Evolutionary conservation across 2,888 invertebrate species (phyloP).

Genomic region (Anarsia innoxiella): DNA sequence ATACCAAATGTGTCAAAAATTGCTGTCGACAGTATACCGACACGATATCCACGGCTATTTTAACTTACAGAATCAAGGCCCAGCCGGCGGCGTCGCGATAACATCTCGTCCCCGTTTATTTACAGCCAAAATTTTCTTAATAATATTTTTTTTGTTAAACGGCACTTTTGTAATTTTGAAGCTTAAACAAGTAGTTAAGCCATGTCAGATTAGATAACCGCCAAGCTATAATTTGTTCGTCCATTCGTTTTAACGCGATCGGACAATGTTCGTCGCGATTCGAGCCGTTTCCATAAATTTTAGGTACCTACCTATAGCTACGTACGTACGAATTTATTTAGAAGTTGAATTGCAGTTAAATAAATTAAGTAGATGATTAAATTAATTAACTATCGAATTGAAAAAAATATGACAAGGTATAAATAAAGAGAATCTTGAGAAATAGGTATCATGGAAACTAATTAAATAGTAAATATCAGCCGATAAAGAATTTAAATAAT

Average conservation of each 20-base stretch:
- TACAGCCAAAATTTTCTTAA: constrained; percentile 54
- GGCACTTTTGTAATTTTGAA: constrained; percentile 55
- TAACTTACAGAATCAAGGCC: constrained; percentile 73
- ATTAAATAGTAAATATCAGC: too few species aligned
- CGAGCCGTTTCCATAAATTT: constrained; percentile 26
- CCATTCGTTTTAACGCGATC: constrained; percentile 28
- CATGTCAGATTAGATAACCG: constrained; percentile 54
- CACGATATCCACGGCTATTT: too few species aligned
- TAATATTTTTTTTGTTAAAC: constrained; percentile 44
- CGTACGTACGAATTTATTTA: too few species aligned
- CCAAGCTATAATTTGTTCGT: constrained; percentile 44
- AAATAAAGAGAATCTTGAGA: constrained; percentile 54
- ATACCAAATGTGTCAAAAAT: too few species aligned
- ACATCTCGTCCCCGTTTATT: constrained; percentile 64
- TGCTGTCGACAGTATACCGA: too few species aligned
- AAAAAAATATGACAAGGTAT: constrained; percentile 42
- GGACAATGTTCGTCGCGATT: constrained; percentile 19
- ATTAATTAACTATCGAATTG: too few species aligned
- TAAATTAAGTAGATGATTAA: too few species aligned
- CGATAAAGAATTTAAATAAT: too few species aligned
- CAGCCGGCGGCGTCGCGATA: constrained; percentile 60
- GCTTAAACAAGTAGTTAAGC: constrained; percentile 56
- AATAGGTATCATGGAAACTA: too few species aligned
- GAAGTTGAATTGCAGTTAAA: too few species aligned
- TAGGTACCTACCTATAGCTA: too few species aligned